Conservation (phyloP, 1,140 invertebrate species). For the Plectrocnemia conspersa region DNA sequence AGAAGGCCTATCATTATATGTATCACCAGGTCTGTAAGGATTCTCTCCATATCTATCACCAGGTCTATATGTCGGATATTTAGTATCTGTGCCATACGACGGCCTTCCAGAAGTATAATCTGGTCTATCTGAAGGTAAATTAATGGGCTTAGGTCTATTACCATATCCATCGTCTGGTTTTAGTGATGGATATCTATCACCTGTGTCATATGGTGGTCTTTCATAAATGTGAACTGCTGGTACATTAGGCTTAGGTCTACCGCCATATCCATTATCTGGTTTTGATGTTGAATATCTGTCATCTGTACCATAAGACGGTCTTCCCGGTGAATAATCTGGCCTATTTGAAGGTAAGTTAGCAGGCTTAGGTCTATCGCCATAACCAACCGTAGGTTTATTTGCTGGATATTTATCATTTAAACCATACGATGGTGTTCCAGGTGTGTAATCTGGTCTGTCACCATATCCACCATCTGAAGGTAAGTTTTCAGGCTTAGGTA, state of each 20-base stretch:
- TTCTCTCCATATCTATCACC: not conserved
- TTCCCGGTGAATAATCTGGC: no score
- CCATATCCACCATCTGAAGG: conserved; percentile 1
- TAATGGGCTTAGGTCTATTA: conserved; percentile 3
- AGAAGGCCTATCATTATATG: no score
- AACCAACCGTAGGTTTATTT: not conserved
- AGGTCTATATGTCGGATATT: not conserved
- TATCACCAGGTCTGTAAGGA: not conserved
- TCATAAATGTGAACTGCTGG: no score
- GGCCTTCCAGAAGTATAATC: conserved; percentile 1
- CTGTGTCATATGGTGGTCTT: not conserved
- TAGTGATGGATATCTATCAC: not conserved
- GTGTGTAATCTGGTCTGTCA: conserved; percentile 1
- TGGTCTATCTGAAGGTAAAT: conserved; percentile 4
- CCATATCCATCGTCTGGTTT: not conserved
- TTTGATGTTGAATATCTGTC: no score
- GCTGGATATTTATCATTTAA: conserved; percentile 13
- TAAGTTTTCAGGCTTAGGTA: not conserved
- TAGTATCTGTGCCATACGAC: not conserved
- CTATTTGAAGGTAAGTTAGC: conserved; percentile 10
- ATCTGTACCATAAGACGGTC: not conserved
- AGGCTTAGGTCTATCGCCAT: conserved; percentile 5
- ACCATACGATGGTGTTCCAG: no score
- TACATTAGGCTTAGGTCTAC: no score
- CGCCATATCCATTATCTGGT: conserved; percentile 6